phyloP scores from a whole-genome alignment of 2,888 invertebrate genomes.

The Calliphora vomitoria region DNA sequence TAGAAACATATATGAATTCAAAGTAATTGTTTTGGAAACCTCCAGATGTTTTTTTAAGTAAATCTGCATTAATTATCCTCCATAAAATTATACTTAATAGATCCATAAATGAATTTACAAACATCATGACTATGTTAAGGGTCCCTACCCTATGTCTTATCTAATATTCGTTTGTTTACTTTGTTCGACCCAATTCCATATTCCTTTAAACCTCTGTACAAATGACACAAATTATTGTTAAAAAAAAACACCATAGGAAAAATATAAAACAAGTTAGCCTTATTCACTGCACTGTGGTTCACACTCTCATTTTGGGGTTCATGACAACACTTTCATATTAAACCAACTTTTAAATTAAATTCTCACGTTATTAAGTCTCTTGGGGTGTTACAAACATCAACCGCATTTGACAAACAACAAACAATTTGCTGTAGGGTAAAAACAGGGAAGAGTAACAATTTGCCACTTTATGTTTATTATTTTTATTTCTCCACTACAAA shows the following conservation, averaged over 20 bases:
- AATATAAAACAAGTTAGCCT: not conserved
- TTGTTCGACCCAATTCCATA: not conserved
- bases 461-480: no score
- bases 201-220: not conserved
- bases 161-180: no score
- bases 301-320: not conserved
- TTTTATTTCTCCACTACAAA: no score
- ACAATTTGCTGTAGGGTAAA: slow-evolving; percentile 2
- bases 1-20: no score
- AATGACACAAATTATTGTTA: not conserved
- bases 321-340: not conserved
- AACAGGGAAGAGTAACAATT: not conserved
- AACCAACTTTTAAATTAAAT: not conserved
- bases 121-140: no score
- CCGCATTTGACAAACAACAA: not conserved
- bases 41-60: no score
- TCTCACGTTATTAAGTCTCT: not conserved
- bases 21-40: no score
- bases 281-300: not conserved
- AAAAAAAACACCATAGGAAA: not conserved
- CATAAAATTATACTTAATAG: no score
- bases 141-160: no score
- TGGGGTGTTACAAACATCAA: not conserved
- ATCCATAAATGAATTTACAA: no score
- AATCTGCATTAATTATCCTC: no score